phyloP scores from a whole-genome alignment of 2,113 vertebrate genomes.

The Mus pahari region DNA sequence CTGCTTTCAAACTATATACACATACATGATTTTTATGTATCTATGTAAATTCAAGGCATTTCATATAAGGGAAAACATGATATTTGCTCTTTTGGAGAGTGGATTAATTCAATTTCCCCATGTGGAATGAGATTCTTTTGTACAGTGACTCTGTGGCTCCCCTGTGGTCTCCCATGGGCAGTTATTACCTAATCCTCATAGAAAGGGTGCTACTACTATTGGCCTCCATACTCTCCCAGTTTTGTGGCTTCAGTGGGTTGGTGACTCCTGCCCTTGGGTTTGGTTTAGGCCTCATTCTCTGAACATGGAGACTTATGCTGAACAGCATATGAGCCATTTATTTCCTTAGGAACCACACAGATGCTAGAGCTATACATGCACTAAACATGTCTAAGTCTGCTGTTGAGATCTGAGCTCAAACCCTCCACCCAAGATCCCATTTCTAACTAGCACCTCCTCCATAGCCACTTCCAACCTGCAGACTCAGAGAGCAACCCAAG shows the following conservation, averaged over 20 bases:
- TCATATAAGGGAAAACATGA: not conserved
- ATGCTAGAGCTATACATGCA: not conserved
- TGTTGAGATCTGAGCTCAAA: too few relatives aligned
- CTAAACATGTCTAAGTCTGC: not conserved
- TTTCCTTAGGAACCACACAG: not conserved
- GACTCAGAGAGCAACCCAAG: not conserved
- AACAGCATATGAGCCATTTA: not conserved
- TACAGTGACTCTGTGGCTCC: not conserved
- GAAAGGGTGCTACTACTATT: not conserved
- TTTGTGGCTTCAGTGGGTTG: not conserved
- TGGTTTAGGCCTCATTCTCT: not conserved
- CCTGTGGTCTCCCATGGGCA: not conserved
- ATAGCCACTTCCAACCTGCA: too few relatives aligned
- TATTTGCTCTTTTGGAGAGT: not conserved
- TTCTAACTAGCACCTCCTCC: too few relatives aligned
- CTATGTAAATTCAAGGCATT: not conserved
- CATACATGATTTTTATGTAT: not conserved
- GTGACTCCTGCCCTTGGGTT: not conserved
- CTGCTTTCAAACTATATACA: not conserved
- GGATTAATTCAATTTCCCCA: not conserved
- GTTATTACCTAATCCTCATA: not conserved
- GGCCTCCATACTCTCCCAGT: not conserved
- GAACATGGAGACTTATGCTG: not conserved
- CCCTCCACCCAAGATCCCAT: too few relatives aligned
- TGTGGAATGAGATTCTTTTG: not conserved